Conservation (phyloP, 2,113 vertebrate genomes). For the Lophotis ruficrista region DNA sequence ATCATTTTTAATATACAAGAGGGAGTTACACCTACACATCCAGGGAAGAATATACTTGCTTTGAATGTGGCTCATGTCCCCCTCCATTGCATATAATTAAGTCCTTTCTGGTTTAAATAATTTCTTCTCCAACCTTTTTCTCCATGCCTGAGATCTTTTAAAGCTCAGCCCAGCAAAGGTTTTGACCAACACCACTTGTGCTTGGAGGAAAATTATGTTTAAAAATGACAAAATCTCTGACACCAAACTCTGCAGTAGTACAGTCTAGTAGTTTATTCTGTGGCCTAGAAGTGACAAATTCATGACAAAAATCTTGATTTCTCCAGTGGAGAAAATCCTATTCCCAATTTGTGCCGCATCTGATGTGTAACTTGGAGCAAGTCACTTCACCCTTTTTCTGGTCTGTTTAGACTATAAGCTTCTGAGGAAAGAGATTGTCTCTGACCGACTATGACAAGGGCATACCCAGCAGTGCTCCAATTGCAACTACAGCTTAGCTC, state of each 20-base stretch:
- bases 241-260: background rate
- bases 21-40: slow-evolving; percentile 60
- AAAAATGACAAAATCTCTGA: background rate
- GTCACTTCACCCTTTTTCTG: background rate
- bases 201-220: background rate
- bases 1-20: slow-evolving; percentile 62
- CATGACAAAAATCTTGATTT: background rate
- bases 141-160: background rate
- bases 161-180: background rate
- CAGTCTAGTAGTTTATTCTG: background rate
- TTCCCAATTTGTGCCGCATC: background rate
- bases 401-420: background rate
- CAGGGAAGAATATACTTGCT: slow-evolving; percentile 2
- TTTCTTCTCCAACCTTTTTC: background rate
- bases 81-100: background rate
- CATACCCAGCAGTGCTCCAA: background rate
- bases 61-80: slow-evolving; percentile 34
- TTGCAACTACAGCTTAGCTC: background rate
- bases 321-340: background rate
- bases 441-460: background rate
- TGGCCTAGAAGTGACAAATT: background rate
- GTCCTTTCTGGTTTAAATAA: slow-evolving; percentile 18
- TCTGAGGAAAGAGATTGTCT: background rate
- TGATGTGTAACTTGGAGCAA: background rate
- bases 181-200: background rate